Conservation (phyloP, 2,797 vertebrate genomes). For the Numenius phaeopus region DNA sequence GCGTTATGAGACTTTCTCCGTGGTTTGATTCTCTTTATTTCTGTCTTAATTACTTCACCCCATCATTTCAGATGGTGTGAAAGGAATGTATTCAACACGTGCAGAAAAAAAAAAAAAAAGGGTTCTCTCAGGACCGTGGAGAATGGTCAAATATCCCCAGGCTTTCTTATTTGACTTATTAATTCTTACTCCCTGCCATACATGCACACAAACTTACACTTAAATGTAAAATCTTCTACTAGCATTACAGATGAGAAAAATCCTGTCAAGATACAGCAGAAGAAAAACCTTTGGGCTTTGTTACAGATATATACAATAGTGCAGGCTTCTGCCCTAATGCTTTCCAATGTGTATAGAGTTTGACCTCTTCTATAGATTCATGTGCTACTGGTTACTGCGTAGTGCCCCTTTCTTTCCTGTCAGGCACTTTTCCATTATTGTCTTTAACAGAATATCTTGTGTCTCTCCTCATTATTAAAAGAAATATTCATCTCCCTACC, state of each 20-base stretch:
- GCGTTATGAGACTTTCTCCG: not conserved
- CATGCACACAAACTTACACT: not conserved
- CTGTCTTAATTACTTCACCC: constrained; percentile 38
- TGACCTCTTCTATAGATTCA: not conserved
- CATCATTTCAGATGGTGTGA: constrained; percentile 32
- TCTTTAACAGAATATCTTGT: not conserved
- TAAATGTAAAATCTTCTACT: not conserved
- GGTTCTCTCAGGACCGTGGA: not conserved
- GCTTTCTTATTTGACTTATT: constrained; percentile 5
- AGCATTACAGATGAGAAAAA: not conserved
- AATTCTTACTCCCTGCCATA: not conserved
- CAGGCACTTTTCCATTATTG: not conserved
- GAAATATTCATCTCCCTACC: not conserved
- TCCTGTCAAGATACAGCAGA: not conserved
- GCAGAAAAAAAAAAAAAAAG: not conserved
- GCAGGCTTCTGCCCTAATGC: not conserved
- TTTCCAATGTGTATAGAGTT: not conserved
- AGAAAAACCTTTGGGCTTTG: constrained; percentile 3
- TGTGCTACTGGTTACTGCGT: not conserved
- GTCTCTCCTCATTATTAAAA: not conserved
- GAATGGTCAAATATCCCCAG: not conserved
- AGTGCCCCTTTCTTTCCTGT: not conserved
- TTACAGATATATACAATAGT: not conserved
- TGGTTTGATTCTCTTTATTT: constrained; percentile 41
- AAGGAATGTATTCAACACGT: constrained; percentile 10